Evolutionary conservation across 2,888 invertebrate species (phyloP), one percentile per base, ranked within the genome.

Genomic region (Sepiola atlantica): DNA sequence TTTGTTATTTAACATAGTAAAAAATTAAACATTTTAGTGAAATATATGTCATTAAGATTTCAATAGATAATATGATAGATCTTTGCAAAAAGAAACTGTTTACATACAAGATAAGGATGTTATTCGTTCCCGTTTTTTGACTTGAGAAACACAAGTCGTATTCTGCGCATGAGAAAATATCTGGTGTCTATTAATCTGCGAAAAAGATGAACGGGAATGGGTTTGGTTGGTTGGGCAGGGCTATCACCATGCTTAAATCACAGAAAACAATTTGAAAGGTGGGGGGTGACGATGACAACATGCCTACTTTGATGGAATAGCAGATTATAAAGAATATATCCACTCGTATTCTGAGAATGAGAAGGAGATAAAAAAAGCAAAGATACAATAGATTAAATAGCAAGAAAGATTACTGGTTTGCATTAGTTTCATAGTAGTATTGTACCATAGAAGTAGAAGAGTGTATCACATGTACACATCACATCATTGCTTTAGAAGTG

Each of bases 401-500:
- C 14, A n/a, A 77, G 77, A 16, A 77, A 77, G 0, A n/a, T 77
- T 45, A 45, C 45, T 45, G 45, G 45, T 32, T 77, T n/a, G 77
- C n/a, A 14, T 77, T 77, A 77, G 77, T 45, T 28, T 77, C 77
- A 77, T 77, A n/a, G 77, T 16, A 77, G 77, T 12, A 77, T 77
- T 77, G n/a, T 77, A 77, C 77, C 18, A n/a, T n/a, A 77, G 77
- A 77, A 77, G 77, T 77, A 77, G 77, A 77, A 77, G 77, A 77
- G 77, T 45, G 45, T 77, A 77, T 77, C 77, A 77, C 32, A 77
- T 77, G 77, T 77, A 77, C 77, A 77, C n/a, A n/a, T 77, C 77
- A n/a, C n/a, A 77, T 77, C 77, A 77, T 77, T 77, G 77, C n/a
- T 77, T 32, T 77, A 77, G 77, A 77, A 77, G 77, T 77, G 77